Conservation (phyloP, 2,888 invertebrate species). For the Kryphioiulus occultus region DNA sequence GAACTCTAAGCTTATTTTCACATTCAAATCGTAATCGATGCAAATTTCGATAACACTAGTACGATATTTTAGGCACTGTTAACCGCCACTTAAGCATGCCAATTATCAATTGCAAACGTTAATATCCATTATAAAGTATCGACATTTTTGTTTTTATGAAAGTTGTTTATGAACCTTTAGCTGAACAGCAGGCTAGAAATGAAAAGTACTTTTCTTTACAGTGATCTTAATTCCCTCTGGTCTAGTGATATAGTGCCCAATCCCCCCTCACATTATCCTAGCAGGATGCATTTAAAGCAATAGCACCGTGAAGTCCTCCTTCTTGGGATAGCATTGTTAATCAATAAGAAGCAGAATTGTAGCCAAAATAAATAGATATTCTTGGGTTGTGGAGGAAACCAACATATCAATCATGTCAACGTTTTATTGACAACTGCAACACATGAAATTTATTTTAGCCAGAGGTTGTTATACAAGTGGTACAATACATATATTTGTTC, state of each 20-base stretch:
- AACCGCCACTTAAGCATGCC: too few relatives aligned
- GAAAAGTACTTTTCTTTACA: neutral
- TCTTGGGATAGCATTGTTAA: constrained; percentile 44
- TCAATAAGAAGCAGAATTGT: constrained; percentile 48
- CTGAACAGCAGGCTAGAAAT: neutral
- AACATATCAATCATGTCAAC: constrained; percentile 47
- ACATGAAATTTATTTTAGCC: constrained; percentile 48
- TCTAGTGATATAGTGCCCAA: constrained; percentile 13
- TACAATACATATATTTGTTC: constrained; percentile 30
- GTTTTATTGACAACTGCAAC: constrained; percentile 48
- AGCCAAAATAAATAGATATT: constrained; percentile 48
- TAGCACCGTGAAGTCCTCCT: neutral
- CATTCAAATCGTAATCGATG: too few relatives aligned
- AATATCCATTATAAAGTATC: neutral
- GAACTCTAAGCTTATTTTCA: too few relatives aligned
- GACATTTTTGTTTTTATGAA: neutral
- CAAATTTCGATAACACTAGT: too few relatives aligned
- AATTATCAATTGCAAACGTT: too few relatives aligned
- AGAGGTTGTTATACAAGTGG: neutral
- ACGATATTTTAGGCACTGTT: too few relatives aligned
- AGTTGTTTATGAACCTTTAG: neutral
- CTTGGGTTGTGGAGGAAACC: constrained; percentile 37
- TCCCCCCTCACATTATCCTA: neutral
- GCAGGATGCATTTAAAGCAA: constrained; percentile 28
- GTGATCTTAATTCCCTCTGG: constrained; percentile 12